phyloP scores from a whole-genome alignment of 64 coral and sea anemone species.

The Pachyseris speciosa region DNA sequence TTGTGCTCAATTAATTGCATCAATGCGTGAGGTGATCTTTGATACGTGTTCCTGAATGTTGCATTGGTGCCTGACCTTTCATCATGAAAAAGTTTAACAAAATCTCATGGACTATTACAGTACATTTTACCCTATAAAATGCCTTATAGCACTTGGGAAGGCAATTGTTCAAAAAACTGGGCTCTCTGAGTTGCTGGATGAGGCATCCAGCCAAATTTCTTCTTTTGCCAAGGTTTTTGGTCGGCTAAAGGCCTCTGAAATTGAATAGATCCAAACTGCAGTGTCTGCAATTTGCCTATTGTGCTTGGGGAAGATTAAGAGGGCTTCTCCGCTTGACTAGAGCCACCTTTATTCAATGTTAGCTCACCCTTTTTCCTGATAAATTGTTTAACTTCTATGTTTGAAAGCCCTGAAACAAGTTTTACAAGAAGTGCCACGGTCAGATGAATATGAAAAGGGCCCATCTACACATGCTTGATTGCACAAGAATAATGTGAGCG shows the following conservation, averaged over 20 bases:
- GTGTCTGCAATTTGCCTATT: not conserved
- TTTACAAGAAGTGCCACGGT: not conserved
- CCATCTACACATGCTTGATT: not conserved
- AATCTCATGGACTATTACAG: slow-evolving; percentile 49
- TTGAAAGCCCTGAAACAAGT: not conserved
- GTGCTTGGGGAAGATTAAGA: not conserved
- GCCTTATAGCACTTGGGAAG: slow-evolving; percentile 48
- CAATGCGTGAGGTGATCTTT: slow-evolving; percentile 55
- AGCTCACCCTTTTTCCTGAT: not conserved
- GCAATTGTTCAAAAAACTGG: slow-evolving; percentile 46
- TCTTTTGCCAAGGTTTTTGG: not conserved
- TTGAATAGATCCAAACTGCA: not conserved
- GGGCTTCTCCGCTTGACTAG: not conserved
- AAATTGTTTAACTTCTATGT: not conserved
- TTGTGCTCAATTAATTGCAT: slow-evolving; percentile 58
- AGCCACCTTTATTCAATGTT: not conserved
- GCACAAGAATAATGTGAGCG: not conserved
- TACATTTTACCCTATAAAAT: slow-evolving; percentile 59
- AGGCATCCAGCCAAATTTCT: slow-evolving; percentile 36
- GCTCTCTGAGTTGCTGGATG: slow-evolving; percentile 55
- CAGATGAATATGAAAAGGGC: not conserved
- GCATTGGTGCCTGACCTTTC: slow-evolving; percentile 57
- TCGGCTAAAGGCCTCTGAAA: not conserved
- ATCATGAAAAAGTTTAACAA: slow-evolving; percentile 72
- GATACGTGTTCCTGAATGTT: slow-evolving; percentile 48